Base-by-base conservation (phyloP, 2,888 invertebrate species). In the Aromia moschata region DNA sequence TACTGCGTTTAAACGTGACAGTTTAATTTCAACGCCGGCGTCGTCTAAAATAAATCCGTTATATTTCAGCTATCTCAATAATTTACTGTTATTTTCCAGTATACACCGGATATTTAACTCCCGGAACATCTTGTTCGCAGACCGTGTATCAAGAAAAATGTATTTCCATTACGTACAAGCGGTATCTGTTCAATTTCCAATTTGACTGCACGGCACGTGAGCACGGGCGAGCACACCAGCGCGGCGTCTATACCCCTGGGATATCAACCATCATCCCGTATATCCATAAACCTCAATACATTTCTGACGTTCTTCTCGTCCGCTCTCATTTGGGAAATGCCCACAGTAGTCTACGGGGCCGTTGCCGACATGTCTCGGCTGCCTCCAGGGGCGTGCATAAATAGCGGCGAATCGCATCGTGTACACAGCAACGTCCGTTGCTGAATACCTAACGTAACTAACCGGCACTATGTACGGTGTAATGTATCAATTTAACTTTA, bases 281-380 rank as follows among this genome's bases (percentile, higher is more conserved):
- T 70, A 68, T 72, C 70, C 72, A 74, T 73, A 73, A 75, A 68
- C 70, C 69, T 65, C 71, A 69, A 71, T 74, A 71, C 71, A 70
- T 71, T 72, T 69, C 68, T 72, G 71, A 72, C 70, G 67, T 71
- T 69, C 66, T 64, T 62, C 70, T 70, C 70, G 71, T 73, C 67
- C 68, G 61, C 65, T 65, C 68, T 71, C 70, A 70, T 74, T 74
- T 71, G 70, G 72, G 70, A 70, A 70, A 71, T 72, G 60, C 68
- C 69, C 66, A 46, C 60, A 64, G 65, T 59, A 65, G 70, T 69
- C 65, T 65, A 65, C 65, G 65, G 63, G 69, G 65, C 65, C 59
- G 58, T 67, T 65, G 65, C 54, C 53, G 40, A 53, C 37, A 58
- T 52, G 31, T 20, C 41, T 37, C 30, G 31, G 17, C 5, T 31